phyloP scores from a whole-genome alignment of 1,140 invertebrate genomes.

The Nasonia vitripennis region DNA sequence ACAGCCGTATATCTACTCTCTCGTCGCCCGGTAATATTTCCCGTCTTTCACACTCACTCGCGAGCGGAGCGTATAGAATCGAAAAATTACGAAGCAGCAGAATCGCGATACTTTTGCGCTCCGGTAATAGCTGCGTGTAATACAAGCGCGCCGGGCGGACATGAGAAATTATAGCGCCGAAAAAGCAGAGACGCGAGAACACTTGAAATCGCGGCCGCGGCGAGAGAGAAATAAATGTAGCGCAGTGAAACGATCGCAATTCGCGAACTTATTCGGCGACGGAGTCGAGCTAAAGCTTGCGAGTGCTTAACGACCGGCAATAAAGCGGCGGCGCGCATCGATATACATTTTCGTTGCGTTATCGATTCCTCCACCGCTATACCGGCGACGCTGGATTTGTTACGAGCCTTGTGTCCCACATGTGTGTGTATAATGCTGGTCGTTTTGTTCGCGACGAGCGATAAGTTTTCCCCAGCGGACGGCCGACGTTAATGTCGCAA shows the following conservation, averaged over 20 bases:
- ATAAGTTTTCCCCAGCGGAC: not conserved
- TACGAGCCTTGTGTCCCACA: not conserved
- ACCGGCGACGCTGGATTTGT: slow-evolving; percentile 19
- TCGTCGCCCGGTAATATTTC: too few relatives aligned
- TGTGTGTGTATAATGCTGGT: not conserved
- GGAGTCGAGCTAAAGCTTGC: not conserved
- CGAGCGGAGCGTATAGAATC: not conserved
- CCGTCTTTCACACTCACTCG: too few relatives aligned
- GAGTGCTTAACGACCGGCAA: slow-evolving; percentile 51
- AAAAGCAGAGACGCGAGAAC: slow-evolving; percentile 30
- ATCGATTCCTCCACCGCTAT: slow-evolving; percentile 32
- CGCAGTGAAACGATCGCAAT: slow-evolving; percentile 48
- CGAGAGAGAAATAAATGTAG: slow-evolving; percentile 46
- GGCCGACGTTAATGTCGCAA: slow-evolving; percentile 31
- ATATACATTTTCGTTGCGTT: slow-evolving; percentile 36
- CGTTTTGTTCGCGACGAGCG: not conserved
- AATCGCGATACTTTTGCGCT: not conserved
- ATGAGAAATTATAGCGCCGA: slow-evolving; percentile 36
- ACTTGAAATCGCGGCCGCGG: not conserved
- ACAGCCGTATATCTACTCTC: too few relatives aligned
- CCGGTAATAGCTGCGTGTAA: not conserved
- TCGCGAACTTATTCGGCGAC: slow-evolving; percentile 40
- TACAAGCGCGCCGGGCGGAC: not conserved
- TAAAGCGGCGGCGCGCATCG: slow-evolving; percentile 38
- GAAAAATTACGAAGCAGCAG: slow-evolving; percentile 22